Evolutionary conservation across 2,888 invertebrate species (phyloP).

Genomic region (Yponomeuta sedellus): DNA sequence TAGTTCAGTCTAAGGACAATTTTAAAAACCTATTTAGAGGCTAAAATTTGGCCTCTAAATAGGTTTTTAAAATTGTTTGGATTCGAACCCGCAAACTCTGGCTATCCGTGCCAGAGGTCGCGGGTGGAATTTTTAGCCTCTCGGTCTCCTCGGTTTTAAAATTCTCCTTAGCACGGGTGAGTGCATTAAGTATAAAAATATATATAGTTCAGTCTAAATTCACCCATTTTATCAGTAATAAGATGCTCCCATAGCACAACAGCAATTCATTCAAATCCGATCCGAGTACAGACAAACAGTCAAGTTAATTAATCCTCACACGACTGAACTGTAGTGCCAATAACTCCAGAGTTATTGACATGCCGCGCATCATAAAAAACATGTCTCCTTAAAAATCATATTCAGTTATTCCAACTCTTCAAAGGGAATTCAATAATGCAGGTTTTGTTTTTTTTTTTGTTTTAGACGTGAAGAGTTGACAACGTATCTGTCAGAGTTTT

Average conservation of each 20-base stretch:
- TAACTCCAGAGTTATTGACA: slow-evolving; percentile 1
- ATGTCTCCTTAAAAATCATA: background rate
- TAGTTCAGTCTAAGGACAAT: too few relatives aligned
- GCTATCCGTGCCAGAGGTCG: too few relatives aligned
- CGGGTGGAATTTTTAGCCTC: too few relatives aligned
- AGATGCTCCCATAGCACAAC: background rate
- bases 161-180: too few relatives aligned
- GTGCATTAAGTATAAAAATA: too few relatives aligned
- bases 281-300: background rate
- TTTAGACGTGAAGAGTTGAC: background rate
- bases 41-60: too few relatives aligned
- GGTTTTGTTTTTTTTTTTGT: background rate
- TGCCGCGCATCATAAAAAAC: background rate
- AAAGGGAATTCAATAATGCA: background rate
- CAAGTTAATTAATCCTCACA: background rate
- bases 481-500: background rate
- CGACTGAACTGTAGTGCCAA: background rate
- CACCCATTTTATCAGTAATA: background rate
- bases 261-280: background rate
- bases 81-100: too few relatives aligned
- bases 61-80: too few relatives aligned
- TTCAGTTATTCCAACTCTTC: background rate
- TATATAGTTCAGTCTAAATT: background rate
- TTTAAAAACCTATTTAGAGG: too few relatives aligned
- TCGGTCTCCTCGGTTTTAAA: too few relatives aligned